phyloP scores from a whole-genome alignment of 1,140 invertebrate genomes.

The Gonioctena quinquepunctata region DNA sequence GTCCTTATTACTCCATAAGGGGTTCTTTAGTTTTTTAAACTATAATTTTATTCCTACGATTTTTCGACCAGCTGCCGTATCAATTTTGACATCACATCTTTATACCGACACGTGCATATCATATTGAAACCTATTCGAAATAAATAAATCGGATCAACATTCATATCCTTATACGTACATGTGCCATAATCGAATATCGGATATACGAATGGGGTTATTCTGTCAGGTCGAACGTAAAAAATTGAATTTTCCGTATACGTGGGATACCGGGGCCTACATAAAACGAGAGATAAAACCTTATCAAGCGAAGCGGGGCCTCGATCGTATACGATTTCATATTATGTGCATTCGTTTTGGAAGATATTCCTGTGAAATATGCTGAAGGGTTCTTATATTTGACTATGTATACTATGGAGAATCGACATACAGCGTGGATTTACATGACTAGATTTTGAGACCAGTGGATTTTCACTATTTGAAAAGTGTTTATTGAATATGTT shows the following conservation, averaged over 20 bases:
- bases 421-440: too few species aligned
- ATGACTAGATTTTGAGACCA: too few species aligned
- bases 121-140: not conserved
- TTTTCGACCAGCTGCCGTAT: too few species aligned
- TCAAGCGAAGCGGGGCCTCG: not conserved
- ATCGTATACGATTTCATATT: not conserved
- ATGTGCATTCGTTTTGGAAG: not conserved
- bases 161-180: not conserved
- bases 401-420: too few species aligned
- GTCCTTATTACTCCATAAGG: too few species aligned
- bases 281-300: too few species aligned
- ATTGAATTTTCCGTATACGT: not conserved
- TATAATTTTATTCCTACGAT: too few species aligned
- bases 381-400: too few species aligned
- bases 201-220: not conserved
- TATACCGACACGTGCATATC: not conserved
- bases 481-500: too few species aligned
- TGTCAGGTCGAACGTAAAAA: not conserved
- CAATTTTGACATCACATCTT: too few species aligned
- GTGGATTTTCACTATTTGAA: too few species aligned
- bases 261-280: not conserved
- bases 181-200: not conserved
- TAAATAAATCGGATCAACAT: not conserved
- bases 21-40: too few species aligned
- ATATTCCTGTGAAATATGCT: not conserved